Percentiles rank a stretch among this genome's conserved stretches.
phyloP scores from a whole-genome alignment of 92 coral and sea anemone species.

The Metridium senile region DNA sequence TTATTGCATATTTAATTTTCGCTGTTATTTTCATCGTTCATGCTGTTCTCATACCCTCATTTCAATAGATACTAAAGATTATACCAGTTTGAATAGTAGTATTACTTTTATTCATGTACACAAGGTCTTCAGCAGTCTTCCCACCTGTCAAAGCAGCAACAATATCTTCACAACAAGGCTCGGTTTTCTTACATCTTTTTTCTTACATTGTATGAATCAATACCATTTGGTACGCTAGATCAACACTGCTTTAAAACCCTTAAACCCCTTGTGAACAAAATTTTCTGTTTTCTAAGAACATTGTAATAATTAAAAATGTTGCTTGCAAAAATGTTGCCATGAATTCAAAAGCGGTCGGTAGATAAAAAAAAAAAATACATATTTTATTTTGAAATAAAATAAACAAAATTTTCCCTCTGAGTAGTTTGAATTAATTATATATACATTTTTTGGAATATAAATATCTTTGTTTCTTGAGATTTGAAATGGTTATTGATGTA shows the following conservation, averaged over 20 bases:
- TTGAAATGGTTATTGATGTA: no score
- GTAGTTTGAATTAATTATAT: background rate
- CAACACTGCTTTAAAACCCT: background rate
- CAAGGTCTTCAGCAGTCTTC: no score
- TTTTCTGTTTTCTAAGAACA: background rate
- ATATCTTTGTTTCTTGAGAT: no score
- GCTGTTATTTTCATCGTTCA: background rate
- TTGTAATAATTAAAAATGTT: background rate
- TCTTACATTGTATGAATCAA: background rate
- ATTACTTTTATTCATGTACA: no score
- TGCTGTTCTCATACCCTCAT: background rate
- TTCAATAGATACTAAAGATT: no score
- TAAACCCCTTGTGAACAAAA: background rate
- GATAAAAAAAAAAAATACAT: no score
- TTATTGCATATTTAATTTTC: background rate
- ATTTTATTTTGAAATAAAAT: background rate
- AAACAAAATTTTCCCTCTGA: background rate
- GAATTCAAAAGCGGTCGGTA: no score
- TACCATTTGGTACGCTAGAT: background rate
- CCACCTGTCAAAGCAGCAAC: no score
- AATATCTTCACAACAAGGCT: background rate
- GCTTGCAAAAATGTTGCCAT: background rate
- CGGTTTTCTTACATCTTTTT: background rate
- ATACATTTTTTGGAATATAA: no score
- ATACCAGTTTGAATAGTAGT: no score